phyloP scores from a whole-genome alignment of 1,140 invertebrate species.

The Rhagoletis pomonella region DNA sequence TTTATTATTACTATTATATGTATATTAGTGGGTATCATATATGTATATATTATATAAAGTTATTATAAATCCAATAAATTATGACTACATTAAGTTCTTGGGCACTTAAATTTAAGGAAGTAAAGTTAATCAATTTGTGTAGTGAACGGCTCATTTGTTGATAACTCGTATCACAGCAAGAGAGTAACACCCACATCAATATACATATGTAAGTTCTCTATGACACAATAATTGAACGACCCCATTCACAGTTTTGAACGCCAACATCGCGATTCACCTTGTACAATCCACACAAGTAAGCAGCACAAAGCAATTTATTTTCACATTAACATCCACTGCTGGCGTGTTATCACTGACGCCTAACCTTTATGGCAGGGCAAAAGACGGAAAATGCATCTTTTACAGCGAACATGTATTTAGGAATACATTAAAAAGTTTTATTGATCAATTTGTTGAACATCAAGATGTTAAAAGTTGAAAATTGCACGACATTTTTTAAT shows the following conservation, averaged over 20 bases:
- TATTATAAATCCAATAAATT: too few species aligned
- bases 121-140: too few species aligned
- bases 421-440: slow-evolving; percentile 48
- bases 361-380: slow-evolving; percentile 6
- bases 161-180: too few species aligned
- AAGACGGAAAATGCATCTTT: not conserved
- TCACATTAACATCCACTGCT: not conserved
- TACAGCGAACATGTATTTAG: not conserved
- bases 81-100: too few species aligned
- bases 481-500: slow-evolving; percentile 18
- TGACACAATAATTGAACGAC: not conserved
- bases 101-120: too few species aligned
- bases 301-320: not conserved
- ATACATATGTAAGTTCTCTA: too few species aligned
- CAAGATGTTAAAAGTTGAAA: not conserved
- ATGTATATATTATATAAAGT: too few species aligned
- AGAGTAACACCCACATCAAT: too few species aligned
- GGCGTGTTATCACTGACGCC: not conserved
- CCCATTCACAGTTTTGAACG: not conserved
- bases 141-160: too few species aligned
- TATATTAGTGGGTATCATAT: too few species aligned
- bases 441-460: slow-evolving; percentile 22
- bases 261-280: not conserved
- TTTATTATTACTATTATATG: too few species aligned
- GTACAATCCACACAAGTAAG: not conserved